Conservation (phyloP, 2,113 vertebrate genomes). For the Paralichthys olivaceus region DNA sequence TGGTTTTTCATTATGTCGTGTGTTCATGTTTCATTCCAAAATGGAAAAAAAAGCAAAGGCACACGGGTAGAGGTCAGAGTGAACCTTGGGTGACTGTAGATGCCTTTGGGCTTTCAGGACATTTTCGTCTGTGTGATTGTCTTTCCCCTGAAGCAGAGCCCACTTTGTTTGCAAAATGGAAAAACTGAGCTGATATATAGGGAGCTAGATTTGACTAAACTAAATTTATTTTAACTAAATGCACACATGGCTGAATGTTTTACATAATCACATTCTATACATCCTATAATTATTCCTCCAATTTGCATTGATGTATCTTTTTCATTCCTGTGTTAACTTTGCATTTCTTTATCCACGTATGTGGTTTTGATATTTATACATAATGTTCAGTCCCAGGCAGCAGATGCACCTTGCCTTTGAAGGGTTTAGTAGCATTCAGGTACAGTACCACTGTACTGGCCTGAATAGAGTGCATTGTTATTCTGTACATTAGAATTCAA, state of each 20-base stretch:
- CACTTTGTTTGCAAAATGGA: background rate
- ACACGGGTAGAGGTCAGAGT: constrained; percentile 41
- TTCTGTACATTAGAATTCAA: background rate
- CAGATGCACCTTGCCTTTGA: background rate
- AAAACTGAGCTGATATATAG: background rate
- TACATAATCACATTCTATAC: too few relatives aligned
- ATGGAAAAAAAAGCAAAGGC: constrained; percentile 28
- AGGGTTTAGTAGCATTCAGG: background rate
- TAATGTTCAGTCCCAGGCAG: background rate
- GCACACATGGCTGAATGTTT: background rate
- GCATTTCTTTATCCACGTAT: background rate
- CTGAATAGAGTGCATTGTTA: background rate
- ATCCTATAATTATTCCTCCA: too few relatives aligned
- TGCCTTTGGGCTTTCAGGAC: constrained; percentile 40
- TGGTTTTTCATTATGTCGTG: constrained; percentile 4
- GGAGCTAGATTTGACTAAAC: background rate
- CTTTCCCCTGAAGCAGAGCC: background rate
- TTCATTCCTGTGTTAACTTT: background rate
- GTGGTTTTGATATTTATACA: background rate
- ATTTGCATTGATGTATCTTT: background rate
- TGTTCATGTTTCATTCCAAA: constrained; percentile 37
- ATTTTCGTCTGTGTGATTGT: constrained; percentile 43
- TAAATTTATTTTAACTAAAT: background rate
- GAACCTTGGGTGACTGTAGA: constrained; percentile 45
- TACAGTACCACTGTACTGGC: background rate